Percentiles rank a stretch among this genome's conserved stretches.
Evolutionary conservation across 2,888 invertebrate genomes (phyloP).

Genomic region (Taphrorychus bicolor): DNA sequence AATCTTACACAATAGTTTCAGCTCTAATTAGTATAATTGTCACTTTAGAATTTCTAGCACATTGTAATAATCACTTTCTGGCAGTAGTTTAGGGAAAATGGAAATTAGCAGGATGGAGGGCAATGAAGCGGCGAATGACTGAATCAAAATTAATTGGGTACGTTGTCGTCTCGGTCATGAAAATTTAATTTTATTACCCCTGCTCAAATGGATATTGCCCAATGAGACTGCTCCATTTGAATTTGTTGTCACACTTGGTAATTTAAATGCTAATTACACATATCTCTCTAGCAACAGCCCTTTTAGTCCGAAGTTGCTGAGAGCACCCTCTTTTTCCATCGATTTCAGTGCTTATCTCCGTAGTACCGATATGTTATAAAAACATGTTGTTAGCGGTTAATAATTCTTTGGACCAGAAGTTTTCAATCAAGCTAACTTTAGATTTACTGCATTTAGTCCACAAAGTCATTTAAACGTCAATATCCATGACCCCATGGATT

Average conservation of each 20-base stretch:
- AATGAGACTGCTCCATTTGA: background rate
- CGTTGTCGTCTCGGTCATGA: constrained; percentile 11
- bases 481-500: too few relatives aligned
- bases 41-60: constrained; percentile 59
- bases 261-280: background rate
- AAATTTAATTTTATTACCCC: constrained; percentile 13
- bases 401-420: too few relatives aligned
- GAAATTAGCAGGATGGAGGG: constrained; percentile 51
- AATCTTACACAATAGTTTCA: constrained; percentile 20
- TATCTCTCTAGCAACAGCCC: too few relatives aligned
- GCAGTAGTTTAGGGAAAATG: constrained; percentile 53
- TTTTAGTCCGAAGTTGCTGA: too few relatives aligned
- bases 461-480: too few relatives aligned
- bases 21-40: constrained; percentile 58
- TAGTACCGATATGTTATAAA: too few relatives aligned
- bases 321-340: too few relatives aligned
- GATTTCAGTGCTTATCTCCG: too few relatives aligned
- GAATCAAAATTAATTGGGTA: constrained; percentile 52
- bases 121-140: constrained; percentile 53
- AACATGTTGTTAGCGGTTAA: too few relatives aligned
- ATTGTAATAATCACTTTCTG: constrained; percentile 59
- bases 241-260: background rate
- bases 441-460: too few relatives aligned
- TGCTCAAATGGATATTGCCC: background rate
- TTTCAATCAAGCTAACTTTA: too few relatives aligned